Evolutionary conservation across 2,888 invertebrate genomes (phyloP).

Genomic region (Zele albiditarsus): DNA sequence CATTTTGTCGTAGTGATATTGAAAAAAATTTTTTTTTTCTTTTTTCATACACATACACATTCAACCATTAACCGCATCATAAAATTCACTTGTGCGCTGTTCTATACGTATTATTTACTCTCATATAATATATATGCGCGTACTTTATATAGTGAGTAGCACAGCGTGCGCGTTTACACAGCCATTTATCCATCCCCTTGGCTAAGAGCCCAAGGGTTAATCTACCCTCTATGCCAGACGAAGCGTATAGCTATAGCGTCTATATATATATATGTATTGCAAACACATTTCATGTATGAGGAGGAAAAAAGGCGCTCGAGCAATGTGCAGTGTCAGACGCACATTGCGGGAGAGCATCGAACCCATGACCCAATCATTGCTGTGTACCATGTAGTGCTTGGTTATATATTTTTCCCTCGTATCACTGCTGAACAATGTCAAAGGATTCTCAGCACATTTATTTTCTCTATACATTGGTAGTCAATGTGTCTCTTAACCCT

Average conservation of each 20-base stretch:
- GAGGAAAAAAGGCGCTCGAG: not conserved
- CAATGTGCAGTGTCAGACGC: constrained; percentile 1
- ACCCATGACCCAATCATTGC: constrained; percentile 7
- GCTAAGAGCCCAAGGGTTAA: constrained; percentile 37
- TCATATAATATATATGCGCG: constrained; percentile 28
- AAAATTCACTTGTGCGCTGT: not conserved
- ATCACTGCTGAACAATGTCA: not conserved
- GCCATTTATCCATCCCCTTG: constrained; percentile 38
- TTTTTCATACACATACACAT: not conserved
- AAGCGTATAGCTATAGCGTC: not conserved
- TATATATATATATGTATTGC: not conserved
- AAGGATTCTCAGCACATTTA: not conserved
- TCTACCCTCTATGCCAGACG: constrained; percentile 31
- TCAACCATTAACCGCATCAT: constrained; percentile 2
- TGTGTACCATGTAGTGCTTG: not conserved
- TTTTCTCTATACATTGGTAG: no score
- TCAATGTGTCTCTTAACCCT: no score
- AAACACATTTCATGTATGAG: not conserved
- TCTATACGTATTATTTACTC: constrained; percentile 29
- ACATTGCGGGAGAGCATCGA: constrained; percentile 4
- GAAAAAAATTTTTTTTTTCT: not conserved
- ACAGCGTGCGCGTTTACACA: constrained; percentile 32
- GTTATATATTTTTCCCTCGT: not conserved
- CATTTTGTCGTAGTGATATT: not conserved
- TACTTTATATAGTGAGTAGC: constrained; percentile 20